phyloP scores from a whole-genome alignment of 2,113 vertebrate genomes.

The Apistogramma diplotaenia region DNA sequence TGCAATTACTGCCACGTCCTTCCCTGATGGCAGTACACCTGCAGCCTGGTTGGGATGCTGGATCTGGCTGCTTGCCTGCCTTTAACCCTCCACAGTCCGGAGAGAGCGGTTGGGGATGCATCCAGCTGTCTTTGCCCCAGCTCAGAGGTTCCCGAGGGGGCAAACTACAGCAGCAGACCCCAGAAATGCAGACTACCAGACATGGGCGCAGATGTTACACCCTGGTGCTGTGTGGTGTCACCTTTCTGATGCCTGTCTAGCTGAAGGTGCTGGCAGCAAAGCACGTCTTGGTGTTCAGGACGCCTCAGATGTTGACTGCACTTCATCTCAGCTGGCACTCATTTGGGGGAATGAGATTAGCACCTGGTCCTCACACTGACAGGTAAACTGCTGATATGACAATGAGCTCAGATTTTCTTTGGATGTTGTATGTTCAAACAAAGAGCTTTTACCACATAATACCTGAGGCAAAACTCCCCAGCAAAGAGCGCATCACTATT shows the following conservation, averaged over 20 bases:
- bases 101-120: slow-evolving; percentile 10
- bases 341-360: neutral
- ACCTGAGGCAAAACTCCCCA: neutral
- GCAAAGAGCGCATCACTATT: neutral
- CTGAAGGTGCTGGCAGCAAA: slow-evolving; percentile 45
- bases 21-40: slow-evolving; percentile 61
- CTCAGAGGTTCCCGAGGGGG: slow-evolving; percentile 52
- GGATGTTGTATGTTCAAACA: neutral
- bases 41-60: slow-evolving; percentile 63
- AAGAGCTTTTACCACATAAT: neutral
- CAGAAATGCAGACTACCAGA: slow-evolving; percentile 51
- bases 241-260: slow-evolving; percentile 46
- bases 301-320: slow-evolving; percentile 32
- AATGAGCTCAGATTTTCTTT: slow-evolving; percentile 5
- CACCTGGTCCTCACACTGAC: slow-evolving; percentile 19
- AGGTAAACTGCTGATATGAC: slow-evolving; percentile 24
- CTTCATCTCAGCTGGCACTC: slow-evolving; percentile 39
- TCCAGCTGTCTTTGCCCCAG: slow-evolving; percentile 46
- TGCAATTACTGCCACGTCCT: slow-evolving; percentile 66
- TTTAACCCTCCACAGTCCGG: slow-evolving; percentile 46
- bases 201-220: slow-evolving; percentile 68
- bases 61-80: slow-evolving; percentile 53
- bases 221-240: slow-evolving; percentile 36
- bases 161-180: slow-evolving; percentile 50
- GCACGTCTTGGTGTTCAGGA: slow-evolving; percentile 36